Evolutionary conservation across 2,888 invertebrate species (phyloP), one percentile per base, ranked within the genome.

Genomic region (Pelosia muscerda): DNA sequence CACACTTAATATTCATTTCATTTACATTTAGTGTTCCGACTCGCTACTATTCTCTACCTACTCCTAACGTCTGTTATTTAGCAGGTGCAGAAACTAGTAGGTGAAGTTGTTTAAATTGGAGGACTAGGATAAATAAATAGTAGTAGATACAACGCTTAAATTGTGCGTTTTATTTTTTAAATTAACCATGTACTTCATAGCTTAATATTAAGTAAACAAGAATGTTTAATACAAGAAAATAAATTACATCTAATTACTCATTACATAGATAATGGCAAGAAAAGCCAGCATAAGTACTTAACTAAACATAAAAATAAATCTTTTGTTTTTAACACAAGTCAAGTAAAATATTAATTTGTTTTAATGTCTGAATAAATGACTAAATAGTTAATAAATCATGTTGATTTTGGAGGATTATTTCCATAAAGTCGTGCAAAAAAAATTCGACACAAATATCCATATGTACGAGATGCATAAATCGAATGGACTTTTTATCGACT

Each of bases 131-230:
- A 55, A 53, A 53, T 49, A 53, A 49, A 49, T 26, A 26, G n/a
- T 42, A 49, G 9, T 62, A n/a, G 54, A 23, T 31, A 54, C 54
- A 63, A 63, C 19, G 15, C 63, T 38, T 42, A 70, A 74, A 71
- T 34, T 25, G 56, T 60, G 63, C 66, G 57, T 38, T 76, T 77
- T 75, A 66, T 66, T 77, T 69, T 70, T 57, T 25, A 68, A 64
- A 53, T 38, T 62, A 38, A 59, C 56, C 57, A 58, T 68, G 61
- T 61, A 61, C 59, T 60, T 60, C 5, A 49, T 49, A 49, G 26
- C 61, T 49, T n/a, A 42, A 55, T 22, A 49, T 42, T 49, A 26
- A 5, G n/a, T 26, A 26, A 49, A 34, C 26, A 26, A 28, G n/a
- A 49, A n/a, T 38, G 23, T 49, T n/a, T 61, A 49, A 11, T 61